Evolutionary conservation across 2,888 invertebrate genomes (phyloP), one percentile per base, ranked within the genome.

Genomic region (Anagyrus pseudococci): DNA sequence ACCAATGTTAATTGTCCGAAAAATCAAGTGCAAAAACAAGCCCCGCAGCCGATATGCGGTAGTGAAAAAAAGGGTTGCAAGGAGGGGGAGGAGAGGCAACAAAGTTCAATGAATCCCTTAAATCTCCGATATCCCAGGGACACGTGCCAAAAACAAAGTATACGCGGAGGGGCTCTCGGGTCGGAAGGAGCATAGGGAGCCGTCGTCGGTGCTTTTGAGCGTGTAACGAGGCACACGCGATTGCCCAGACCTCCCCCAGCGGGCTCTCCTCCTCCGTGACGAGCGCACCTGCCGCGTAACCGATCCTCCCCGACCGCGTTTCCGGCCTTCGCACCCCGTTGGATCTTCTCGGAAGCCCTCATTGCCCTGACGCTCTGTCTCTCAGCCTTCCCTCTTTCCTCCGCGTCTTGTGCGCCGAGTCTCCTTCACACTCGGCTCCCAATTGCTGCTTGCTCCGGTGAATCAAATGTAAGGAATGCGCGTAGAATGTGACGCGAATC

Each of bases 211-310:
- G 4, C 33, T 29, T 29, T 29, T 29, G 29, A 10, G 29, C 6
- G 29, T 29, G 33, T 8, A 37, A 37, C 33, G 8, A 2, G 13
- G 33, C 29, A 29, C 29, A 10, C 29, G 29, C 29, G 29, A 10
- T 29, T n/a, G 10, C 10, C 4, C 29, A 10, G 29, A 29, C 29
- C 29, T 29, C 29, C n/a, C n/a, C n/a, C n/a, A n/a, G n/a, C n/a
- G n/a, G n/a, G n/a, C n/a, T n/a, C n/a, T n/a, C n/a, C n/a, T n/a
- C 49, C 55, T 48, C 33, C 33, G 33, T 15, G 40, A 41, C 40
- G 40, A 41, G 4, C 7, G 52, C 62, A 62, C 62, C 58, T 62
- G 62, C 43, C 23, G 17, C 40, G 57, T 62, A 58, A 62, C 62
- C 53, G 62, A 62, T 62, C 52, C 53, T n/a, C 7, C 44, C 50